phyloP scores from a whole-genome alignment of 1,140 invertebrate genomes.

The Lethrus apterus region DNA sequence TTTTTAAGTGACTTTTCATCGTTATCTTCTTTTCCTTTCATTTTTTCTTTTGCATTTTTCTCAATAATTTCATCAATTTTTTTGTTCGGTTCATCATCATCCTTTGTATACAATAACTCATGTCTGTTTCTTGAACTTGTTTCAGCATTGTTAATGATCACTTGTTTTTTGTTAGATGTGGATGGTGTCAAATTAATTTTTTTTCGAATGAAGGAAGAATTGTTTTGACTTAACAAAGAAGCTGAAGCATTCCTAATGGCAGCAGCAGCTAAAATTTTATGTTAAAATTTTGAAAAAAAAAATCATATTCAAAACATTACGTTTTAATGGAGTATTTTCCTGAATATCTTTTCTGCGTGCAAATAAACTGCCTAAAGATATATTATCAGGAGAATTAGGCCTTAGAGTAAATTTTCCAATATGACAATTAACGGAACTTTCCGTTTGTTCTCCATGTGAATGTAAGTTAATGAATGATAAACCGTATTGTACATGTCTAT shows the following conservation, averaged over 20 bases:
- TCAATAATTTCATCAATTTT: slow-evolving; percentile 48
- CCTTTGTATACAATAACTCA: slow-evolving; percentile 46
- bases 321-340: slow-evolving; percentile 26
- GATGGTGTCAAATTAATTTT: slow-evolving; percentile 4
- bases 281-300: not conserved
- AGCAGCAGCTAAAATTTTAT: slow-evolving; percentile 29
- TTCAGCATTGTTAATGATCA: slow-evolving; percentile 12
- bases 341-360: slow-evolving; percentile 38
- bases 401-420: slow-evolving; percentile 58
- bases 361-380: slow-evolving; percentile 48
- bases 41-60: slow-evolving; percentile 41
- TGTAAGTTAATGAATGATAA: slow-evolving; percentile 71
- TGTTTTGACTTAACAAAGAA: no score
- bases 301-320: slow-evolving; percentile 16
- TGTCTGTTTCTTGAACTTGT: slow-evolving; percentile 36
- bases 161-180: slow-evolving; percentile 11
- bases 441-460: slow-evolving; percentile 38
- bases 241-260: slow-evolving; percentile 37
- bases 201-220: slow-evolving; percentile 14
- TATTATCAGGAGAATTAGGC: slow-evolving; percentile 45
- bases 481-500: slow-evolving; percentile 70
- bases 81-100: slow-evolving; percentile 44
- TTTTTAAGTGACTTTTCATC: slow-evolving; percentile 15
- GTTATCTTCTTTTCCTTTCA: slow-evolving; percentile 10
- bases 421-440: slow-evolving; percentile 19